Base-by-base conservation (phyloP, 2,797 vertebrate species). In the Tympanoctomys barrerae region DNA sequence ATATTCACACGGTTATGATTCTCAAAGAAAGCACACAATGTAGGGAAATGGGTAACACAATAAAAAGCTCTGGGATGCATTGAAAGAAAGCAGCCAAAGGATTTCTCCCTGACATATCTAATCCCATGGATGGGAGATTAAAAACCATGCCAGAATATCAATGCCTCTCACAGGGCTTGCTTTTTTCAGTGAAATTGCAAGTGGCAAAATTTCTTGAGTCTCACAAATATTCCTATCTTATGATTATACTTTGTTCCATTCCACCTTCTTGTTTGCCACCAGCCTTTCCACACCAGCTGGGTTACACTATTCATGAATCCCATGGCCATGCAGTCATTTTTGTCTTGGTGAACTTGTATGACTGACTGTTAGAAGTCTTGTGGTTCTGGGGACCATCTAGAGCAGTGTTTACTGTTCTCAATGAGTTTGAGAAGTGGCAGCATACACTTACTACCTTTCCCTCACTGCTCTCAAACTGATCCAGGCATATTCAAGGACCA, bases 31-130 rank as follows among this genome's bases (percentile, higher is more conserved):
- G 85, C 90, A 90, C 88, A 97, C 97, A 95, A 97, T 94, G 82
- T 93, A 96, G 91, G 97, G 91, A 96, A 97, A 98, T 97, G 95
- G 97, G 93, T 96, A 97, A 97, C 95, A 95, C 93, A 97, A 96
- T 97, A 90, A 97, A 77, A 97, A 95, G 93, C 90, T 78, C 91
- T 0, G 16, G 85, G 85, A 96, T 93, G 90, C 80, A 96, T 90
- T 95, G 95, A 96, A 89, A 96, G 64, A 89, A 96, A 82, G 96
- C 39, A 0, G 96, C 79, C 90, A 73, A 52, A 96, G 83, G 64
- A 97, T 94, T 84, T 80, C 93, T 97, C 77, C 64, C 90, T 96
- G 96, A 96, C 90, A 75, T 57, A 78, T 31, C 95, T 97, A 97
- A 97, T 97, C 95, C 91, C 36, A 18, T 82, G 92, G 54, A 95